Evolutionary conservation across 2,113 vertebrate genomes (phyloP).

Genomic region (Anas platyrhynchos): DNA sequence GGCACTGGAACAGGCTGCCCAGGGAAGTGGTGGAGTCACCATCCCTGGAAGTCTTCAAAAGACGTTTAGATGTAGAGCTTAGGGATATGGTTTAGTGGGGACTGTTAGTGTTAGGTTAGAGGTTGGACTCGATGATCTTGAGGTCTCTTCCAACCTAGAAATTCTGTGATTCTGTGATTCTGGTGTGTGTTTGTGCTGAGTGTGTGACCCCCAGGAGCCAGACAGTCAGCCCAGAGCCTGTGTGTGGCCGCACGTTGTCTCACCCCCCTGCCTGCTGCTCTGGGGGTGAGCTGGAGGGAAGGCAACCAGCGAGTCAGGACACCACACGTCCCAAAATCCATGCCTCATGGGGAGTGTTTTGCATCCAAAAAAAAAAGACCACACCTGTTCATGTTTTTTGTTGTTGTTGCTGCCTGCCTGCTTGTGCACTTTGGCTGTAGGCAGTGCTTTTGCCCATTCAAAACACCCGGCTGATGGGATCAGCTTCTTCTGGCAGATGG

Average conservation of each 20-base stretch:
- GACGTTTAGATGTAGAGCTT: too few relatives aligned
- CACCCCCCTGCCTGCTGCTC: not conserved
- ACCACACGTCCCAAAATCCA: not conserved
- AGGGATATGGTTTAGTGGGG: too few relatives aligned
- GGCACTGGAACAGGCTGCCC: too few relatives aligned
- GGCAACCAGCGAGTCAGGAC: not conserved
- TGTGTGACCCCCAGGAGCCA: not conserved
- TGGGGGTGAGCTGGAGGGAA: not conserved
- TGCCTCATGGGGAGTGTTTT: not conserved
- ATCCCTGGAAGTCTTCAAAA: too few relatives aligned
- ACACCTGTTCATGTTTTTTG: not conserved
- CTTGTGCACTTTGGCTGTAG: fast-evolving
- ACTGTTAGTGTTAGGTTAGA: too few relatives aligned
- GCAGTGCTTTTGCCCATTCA: not conserved
- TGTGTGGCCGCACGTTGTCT: not conserved
- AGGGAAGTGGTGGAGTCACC: too few relatives aligned
- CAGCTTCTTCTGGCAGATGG: not conserved
- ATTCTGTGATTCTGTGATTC: too few relatives aligned
- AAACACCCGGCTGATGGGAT: not conserved
- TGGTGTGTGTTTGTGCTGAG: not conserved
- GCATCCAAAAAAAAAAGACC: not conserved
- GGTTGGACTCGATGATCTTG: too few relatives aligned
- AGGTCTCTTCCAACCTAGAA: too few relatives aligned
- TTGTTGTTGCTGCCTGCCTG: not conserved
- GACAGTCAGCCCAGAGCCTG: not conserved